Evolutionary conservation across 2,113 vertebrate genomes (phyloP).

Genomic region (Pyxicephalus adspersus): DNA sequence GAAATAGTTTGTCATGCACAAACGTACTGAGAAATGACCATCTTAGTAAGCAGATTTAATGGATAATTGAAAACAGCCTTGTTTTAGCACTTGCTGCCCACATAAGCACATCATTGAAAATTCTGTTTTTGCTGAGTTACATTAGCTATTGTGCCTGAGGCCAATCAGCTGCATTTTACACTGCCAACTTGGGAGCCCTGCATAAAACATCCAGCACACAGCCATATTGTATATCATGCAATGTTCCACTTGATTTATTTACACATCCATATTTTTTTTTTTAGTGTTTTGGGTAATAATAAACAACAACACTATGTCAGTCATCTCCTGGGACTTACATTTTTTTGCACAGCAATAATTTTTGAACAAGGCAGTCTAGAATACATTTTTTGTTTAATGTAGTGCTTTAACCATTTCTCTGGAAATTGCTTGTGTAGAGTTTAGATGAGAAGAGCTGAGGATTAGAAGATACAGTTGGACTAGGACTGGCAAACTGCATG

Average conservation of each 20-base stretch:
- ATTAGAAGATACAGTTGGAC: too few species aligned
- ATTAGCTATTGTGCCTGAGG: slow-evolving; percentile 47
- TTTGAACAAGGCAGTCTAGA: too few species aligned
- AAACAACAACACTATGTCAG: too few species aligned
- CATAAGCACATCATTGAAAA: slow-evolving; percentile 43
- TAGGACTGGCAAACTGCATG: too few species aligned
- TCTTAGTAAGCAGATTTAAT: slow-evolving; percentile 54
- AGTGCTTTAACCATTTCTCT: too few species aligned
- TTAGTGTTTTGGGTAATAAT: not conserved
- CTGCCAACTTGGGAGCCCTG: not conserved
- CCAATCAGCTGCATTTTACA: slow-evolving; percentile 26
- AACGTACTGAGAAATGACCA: slow-evolving; percentile 51
- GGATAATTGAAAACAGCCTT: slow-evolving; percentile 47
- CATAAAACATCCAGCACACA: not conserved
- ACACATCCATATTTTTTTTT: not conserved
- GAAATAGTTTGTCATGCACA: slow-evolving; percentile 33
- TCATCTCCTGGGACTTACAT: too few species aligned
- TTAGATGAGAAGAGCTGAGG: too few species aligned
- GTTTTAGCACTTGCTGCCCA: slow-evolving; percentile 48
- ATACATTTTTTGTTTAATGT: too few species aligned
- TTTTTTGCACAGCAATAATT: too few species aligned
- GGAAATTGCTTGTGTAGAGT: too few species aligned
- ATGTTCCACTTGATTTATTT: not conserved
- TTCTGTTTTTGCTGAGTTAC: slow-evolving; percentile 47
- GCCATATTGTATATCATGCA: not conserved